Conservation (phyloP, 2,888 invertebrate genomes). For the Iselma pallidipennis region DNA sequence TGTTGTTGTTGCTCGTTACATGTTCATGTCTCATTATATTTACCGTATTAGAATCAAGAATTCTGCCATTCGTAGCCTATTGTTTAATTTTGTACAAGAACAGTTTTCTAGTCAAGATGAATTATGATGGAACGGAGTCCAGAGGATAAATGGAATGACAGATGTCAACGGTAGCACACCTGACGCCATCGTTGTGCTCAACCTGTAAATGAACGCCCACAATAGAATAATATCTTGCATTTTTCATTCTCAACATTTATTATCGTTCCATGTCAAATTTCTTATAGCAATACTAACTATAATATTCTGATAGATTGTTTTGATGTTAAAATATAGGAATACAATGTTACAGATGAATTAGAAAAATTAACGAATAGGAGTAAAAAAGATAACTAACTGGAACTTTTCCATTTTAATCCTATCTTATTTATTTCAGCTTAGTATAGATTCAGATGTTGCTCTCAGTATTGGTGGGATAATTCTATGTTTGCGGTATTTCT, state of each 20-base stretch:
- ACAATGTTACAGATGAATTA: not conserved
- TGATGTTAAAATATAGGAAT: not conserved
- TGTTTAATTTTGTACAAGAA: constrained; percentile 23
- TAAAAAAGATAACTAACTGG: constrained; percentile 4
- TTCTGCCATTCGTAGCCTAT: not conserved
- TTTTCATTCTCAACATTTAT: constrained; percentile 18
- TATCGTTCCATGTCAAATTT: constrained; percentile 8
- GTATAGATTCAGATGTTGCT: constrained; percentile 2
- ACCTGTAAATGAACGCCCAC: constrained; percentile 10
- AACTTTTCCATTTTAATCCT: not conserved
- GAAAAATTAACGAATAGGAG: constrained; percentile 1
- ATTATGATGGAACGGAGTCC: constrained; percentile 28
- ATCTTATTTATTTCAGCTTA: constrained; percentile 9
- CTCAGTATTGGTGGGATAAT: not conserved
- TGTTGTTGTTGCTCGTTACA: too few relatives aligned
- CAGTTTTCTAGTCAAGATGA: constrained; percentile 21
- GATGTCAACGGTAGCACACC: constrained; percentile 26
- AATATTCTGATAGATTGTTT: not conserved
- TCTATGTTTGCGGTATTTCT: too few relatives aligned
- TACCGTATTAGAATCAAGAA: too few relatives aligned
- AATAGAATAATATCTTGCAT: constrained; percentile 20
- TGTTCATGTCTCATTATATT: too few relatives aligned
- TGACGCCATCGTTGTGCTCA: constrained; percentile 18
- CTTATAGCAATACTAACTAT: not conserved
- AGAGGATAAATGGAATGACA: constrained; percentile 30